phyloP scores from a whole-genome alignment of 2,888 invertebrate species.

The Sphaerophoria rueppellii region DNA sequence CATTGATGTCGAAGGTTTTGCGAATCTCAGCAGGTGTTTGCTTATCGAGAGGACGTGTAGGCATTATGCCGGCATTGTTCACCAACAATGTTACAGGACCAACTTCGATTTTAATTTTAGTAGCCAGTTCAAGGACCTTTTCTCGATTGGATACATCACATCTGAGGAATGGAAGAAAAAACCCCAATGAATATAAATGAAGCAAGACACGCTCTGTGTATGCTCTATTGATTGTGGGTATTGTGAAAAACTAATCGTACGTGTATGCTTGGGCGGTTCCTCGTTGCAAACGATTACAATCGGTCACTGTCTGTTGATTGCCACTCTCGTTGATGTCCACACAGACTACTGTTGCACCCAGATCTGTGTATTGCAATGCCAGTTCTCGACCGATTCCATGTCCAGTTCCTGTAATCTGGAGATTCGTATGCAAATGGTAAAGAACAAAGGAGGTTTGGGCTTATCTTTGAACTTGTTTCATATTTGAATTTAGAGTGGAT shows the following conservation, averaged over 20 bases:
- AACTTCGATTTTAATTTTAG: constrained; percentile 86
- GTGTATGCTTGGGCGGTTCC: constrained; percentile 82
- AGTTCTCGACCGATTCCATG: constrained; percentile 93
- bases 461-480: constrained; percentile 51
- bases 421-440: constrained; percentile 67
- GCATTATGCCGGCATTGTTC: constrained; percentile 95
- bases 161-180: constrained; percentile 80
- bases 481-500: constrained; percentile 25
- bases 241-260: constrained; percentile 78
- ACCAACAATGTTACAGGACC: constrained; percentile 90
- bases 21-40: constrained; percentile 87
- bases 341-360: constrained; percentile 89
- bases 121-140: constrained; percentile 86
- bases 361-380: constrained; percentile 87
- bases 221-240: constrained; percentile 62
- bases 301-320: constrained; percentile 86
- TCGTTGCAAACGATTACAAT: constrained; percentile 82
- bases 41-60: constrained; percentile 87
- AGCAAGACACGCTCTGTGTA: constrained; percentile 27
- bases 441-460: constrained; percentile 32
- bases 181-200: constrained; percentile 69
- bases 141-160: constrained; percentile 90
- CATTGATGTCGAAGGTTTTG: constrained; percentile 89
- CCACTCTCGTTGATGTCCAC: constrained; percentile 89
- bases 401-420: constrained; percentile 91